Evolutionary conservation across 2,888 invertebrate species (phyloP).

Genomic region (Patella ulyssiponensis): DNA sequence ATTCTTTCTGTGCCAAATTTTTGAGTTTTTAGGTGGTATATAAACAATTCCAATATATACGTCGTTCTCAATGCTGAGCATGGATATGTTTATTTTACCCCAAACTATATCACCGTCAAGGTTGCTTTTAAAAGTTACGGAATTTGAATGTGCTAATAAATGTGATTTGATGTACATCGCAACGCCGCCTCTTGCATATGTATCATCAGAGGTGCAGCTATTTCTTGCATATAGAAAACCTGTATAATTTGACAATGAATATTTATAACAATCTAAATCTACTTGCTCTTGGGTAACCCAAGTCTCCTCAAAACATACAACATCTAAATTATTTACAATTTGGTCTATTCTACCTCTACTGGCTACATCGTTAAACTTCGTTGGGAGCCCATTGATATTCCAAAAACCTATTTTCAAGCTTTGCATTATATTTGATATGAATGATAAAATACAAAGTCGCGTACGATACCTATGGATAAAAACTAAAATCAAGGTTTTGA

Average conservation of each 20-base stretch:
- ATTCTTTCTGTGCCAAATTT: too few species aligned
- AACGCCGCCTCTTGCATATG: not conserved
- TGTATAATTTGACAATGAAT: not conserved
- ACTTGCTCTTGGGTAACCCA: not conserved
- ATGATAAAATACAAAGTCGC: too few species aligned
- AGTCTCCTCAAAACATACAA: not conserved
- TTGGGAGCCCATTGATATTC: too few species aligned
- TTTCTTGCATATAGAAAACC: not conserved
- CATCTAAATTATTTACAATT: not conserved
- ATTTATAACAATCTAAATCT: not conserved
- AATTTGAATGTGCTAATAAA: not conserved
- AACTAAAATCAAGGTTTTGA: too few species aligned
- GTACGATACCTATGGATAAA: too few species aligned
- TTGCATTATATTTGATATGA: too few species aligned
- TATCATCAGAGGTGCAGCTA: not conserved
- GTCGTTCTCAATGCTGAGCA: too few species aligned
- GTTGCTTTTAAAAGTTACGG: not conserved
- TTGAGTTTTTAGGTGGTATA: too few species aligned
- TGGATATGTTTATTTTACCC: accelerated
- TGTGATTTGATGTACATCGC: not conserved
- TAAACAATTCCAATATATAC: too few species aligned
- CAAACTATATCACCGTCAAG: too few species aligned
- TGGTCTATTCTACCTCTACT: not conserved
- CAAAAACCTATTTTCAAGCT: too few species aligned
- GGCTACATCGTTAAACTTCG: too few species aligned